A percentile compares a stretch with the other conserved stretches of the same genome.
Evolutionary conservation across 2,797 vertebrate genomes (phyloP).

Genomic region (Lateolabrax maculatus): DNA sequence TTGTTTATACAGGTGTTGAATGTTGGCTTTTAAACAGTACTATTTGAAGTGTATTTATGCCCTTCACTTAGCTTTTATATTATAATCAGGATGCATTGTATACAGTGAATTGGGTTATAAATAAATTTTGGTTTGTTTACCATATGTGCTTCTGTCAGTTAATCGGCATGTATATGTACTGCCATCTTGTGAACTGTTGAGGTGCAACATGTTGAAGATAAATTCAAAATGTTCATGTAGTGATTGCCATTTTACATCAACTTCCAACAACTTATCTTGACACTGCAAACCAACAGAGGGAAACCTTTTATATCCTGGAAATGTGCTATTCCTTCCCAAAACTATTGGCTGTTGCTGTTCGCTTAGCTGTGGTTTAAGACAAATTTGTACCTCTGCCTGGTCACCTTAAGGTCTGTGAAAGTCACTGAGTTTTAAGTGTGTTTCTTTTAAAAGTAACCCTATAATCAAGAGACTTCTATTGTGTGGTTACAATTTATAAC

Average conservation of each 20-base stretch:
- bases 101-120: slow-evolving; percentile 26
- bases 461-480: too few species aligned
- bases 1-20: neutral
- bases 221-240: neutral
- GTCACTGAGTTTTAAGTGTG: too few species aligned
- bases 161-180: neutral
- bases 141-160: neutral
- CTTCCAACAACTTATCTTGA: neutral
- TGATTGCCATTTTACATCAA: too few species aligned
- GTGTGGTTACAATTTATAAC: too few species aligned
- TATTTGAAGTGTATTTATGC: slow-evolving; percentile 24
- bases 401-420: neutral
- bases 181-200: neutral
- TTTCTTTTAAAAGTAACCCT: too few species aligned
- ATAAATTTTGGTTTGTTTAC: slow-evolving; percentile 40
- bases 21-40: neutral
- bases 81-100: slow-evolving; percentile 7
- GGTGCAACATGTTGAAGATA: too few species aligned
- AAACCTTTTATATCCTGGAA: too few species aligned
- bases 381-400: too few species aligned
- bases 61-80: neutral
- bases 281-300: neutral
- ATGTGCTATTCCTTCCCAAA: neutral
- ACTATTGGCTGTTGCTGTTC: too few species aligned
- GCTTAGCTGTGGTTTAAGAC: neutral